Percentiles rank a stretch among this genome's conserved stretches.
These are phyloP conservation scores for Drosophila helvetica DNA, from an alignment of 2,888 invertebrate species.

Conservation along the genomic window DNA sequence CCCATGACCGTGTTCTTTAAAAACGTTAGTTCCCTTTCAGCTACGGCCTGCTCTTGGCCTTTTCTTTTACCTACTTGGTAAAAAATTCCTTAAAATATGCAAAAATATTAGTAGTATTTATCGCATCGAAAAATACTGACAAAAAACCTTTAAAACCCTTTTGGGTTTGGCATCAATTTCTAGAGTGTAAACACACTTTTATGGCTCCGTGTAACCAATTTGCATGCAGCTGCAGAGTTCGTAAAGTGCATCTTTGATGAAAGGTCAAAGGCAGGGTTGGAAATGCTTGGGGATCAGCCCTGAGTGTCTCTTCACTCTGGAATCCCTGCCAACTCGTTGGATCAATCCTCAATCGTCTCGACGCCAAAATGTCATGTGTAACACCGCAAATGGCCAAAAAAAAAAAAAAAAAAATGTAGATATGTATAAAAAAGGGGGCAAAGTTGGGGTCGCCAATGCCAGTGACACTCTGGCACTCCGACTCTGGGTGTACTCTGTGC, in stretches of 20 bases:
- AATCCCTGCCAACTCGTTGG: constrained; percentile 23
- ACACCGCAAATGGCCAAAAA: constrained; percentile 43
- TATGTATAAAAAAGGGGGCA: neutral
- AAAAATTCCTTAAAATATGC: too few relatives aligned
- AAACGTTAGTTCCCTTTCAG: too few relatives aligned
- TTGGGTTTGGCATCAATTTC: too few relatives aligned
- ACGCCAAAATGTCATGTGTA: constrained; percentile 64
- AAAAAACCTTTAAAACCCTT: too few relatives aligned
- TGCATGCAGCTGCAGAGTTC: neutral
- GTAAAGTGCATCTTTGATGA: neutral
- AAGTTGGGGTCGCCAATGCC: neutral
- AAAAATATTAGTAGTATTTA: too few relatives aligned
- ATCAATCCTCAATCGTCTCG: constrained; percentile 30
- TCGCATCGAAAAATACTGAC: too few relatives aligned
- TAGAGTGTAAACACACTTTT: too few relatives aligned
- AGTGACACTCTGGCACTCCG: neutral
- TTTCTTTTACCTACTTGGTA: too few relatives aligned
- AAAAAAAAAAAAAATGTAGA: neutral
- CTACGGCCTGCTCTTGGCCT: too few relatives aligned
- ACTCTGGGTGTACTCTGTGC: too few relatives aligned
- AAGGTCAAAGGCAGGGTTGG: neutral
- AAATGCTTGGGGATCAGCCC: constrained; percentile 1
- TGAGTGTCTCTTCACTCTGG: neutral
- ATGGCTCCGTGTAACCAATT: neutral
- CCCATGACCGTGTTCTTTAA: too few relatives aligned